A percentile compares a stretch with the other conserved stretches of the same genome.
Conservation (phyloP, 2,113 vertebrate genomes). For the Eurystomus gularis region DNA sequence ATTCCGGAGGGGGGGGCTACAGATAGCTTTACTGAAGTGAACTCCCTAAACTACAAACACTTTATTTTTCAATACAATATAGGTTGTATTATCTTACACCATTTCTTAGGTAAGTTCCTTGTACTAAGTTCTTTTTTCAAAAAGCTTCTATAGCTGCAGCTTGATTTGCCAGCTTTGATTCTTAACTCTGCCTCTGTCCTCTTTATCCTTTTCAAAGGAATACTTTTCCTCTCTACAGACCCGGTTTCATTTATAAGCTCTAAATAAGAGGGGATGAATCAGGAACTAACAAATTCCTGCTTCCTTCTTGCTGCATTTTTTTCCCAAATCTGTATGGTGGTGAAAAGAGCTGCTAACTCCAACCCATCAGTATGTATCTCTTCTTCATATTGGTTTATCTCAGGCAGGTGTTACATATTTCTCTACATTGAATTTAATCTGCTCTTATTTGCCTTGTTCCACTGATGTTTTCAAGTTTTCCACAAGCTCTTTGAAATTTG, state of each 20-base stretch:
- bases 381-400: neutral
- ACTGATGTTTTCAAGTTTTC: neutral
- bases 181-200: constrained; percentile 15
- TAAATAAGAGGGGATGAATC: neutral
- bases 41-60: neutral
- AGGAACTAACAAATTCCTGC: neutral
- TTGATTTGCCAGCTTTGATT: constrained; percentile 1
- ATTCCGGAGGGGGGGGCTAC: neutral
- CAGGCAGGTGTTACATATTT: neutral
- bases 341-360: neutral
- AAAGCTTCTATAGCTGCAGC: neutral
- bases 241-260: constrained; percentile 14
- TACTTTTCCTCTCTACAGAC: constrained; percentile 6
- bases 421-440: neutral
- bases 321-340: neutral
- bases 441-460: neutral
- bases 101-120: neutral
- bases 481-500: neutral
- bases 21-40: neutral
- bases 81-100: neutral
- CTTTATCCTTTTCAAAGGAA: constrained; percentile 17
- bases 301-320: neutral
- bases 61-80: neutral
- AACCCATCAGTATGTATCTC: neutral
- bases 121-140: neutral